phyloP scores from a whole-genome alignment of 2,113 vertebrate species.

The Coreoperca whiteheadi region DNA sequence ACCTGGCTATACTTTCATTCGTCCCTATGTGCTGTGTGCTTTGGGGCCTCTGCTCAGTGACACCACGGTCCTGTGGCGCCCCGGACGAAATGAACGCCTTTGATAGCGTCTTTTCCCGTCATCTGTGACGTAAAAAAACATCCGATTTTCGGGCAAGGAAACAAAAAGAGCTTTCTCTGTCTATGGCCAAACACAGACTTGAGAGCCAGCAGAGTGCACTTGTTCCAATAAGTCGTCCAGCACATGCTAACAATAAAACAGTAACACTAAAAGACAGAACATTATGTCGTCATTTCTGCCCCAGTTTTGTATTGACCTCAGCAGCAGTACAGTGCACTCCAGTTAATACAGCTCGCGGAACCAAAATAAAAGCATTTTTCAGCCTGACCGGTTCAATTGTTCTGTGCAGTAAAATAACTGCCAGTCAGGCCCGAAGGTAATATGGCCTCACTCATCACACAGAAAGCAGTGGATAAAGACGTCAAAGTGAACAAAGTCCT shows the following conservation, averaged over 20 bases:
- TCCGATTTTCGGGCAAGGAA: too few species aligned
- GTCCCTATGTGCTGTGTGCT: too few species aligned
- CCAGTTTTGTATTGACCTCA: neutral
- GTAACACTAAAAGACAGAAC: neutral
- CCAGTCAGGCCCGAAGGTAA: constrained; percentile 4
- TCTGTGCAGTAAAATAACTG: constrained; percentile 3
- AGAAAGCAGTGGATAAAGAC: neutral
- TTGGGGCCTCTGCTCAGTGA: too few species aligned
- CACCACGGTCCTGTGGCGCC: too few species aligned
- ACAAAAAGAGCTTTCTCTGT: too few species aligned
- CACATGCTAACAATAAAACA: neutral
- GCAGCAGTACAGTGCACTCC: neutral
- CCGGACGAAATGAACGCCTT: too few species aligned
- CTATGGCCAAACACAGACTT: too few species aligned
- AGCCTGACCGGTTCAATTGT: neutral
- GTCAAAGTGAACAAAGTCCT: neutral
- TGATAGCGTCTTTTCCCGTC: too few species aligned
- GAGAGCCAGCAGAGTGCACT: neutral
- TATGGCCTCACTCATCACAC: neutral
- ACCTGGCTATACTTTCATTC: too few species aligned
- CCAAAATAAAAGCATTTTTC: constrained; percentile 16
- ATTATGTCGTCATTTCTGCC: neutral
- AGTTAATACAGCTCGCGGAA: neutral
- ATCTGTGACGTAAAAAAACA: too few species aligned
- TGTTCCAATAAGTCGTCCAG: neutral